phyloP scores from a whole-genome alignment of 2,888 invertebrate species.

The Poecilobothrus nobilitatus region DNA sequence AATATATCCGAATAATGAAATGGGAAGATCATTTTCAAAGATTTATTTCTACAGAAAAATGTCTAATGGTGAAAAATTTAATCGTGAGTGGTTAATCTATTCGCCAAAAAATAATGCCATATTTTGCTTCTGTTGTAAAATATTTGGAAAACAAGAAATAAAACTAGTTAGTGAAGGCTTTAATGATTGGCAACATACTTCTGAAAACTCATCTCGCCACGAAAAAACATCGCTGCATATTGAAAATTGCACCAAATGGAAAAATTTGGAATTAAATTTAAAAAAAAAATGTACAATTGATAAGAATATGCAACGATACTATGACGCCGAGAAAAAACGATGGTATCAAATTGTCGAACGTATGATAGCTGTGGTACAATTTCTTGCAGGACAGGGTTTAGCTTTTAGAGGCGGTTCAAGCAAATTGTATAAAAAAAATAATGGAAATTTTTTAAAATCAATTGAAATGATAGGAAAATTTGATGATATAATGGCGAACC shows the following conservation, averaged over 20 bases:
- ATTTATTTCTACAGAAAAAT: conserved; percentile 8
- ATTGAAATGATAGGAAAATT: conserved; percentile 2
- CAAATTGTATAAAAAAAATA: conserved; percentile 8
- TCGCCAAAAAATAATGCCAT: conserved; percentile 8
- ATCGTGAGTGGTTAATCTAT: conserved; percentile 9
- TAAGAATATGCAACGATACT: too few relatives aligned
- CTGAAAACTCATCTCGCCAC: neutral
- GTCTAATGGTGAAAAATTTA: conserved; percentile 10
- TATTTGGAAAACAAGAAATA: conserved; percentile 8
- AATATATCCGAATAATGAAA: conserved; percentile 2
- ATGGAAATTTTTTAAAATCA: conserved; percentile 10
- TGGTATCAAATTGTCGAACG: conserved; percentile 7
- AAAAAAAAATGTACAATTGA: conserved; percentile 6
- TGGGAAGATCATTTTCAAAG: neutral
- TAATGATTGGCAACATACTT: conserved; percentile 9
- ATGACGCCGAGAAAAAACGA: neutral
- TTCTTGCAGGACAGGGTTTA: conserved; percentile 7
- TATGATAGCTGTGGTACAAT: conserved; percentile 9
- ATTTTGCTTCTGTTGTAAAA: conserved; percentile 8
- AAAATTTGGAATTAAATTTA: conserved; percentile 8
- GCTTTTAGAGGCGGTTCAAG: conserved; percentile 8
- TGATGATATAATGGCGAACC: conserved; percentile 7
- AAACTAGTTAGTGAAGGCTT: conserved; percentile 8
- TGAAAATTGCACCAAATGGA: conserved; percentile 8
- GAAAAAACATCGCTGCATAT: conserved; percentile 7